Evolutionary conservation across 2,797 vertebrate species (phyloP), one percentile per base, ranked within the genome.

Genomic region (Tiaroga cobitis): DNA sequence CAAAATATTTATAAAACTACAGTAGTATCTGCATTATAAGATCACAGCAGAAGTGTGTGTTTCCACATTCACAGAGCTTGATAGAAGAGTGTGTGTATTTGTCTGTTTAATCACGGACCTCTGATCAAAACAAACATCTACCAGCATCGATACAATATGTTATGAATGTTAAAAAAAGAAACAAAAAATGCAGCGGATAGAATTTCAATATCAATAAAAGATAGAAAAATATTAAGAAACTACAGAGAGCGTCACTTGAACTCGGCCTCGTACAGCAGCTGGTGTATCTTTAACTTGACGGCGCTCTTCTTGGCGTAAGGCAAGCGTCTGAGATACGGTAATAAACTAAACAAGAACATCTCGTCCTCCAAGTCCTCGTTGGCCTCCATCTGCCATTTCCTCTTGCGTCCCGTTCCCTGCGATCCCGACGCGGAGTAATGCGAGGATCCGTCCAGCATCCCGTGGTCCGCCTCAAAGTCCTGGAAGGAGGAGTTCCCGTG

Each of bases 291-390:
- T 61, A 90, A 81, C 37, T 89, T 89, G 15, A 88, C 85, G 3
- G 87, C 88, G 73, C 87, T 87, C 49, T 90, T 90, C 74, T 90
- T 90, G 13, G 84, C 80, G 54, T 90, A 87, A 4, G 89, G 81
- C n/a, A 90, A 81, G 43, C 85, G 75, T 18, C 87, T 81, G n/a
- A 90, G 67, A 70, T 89, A 89, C 4, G 88, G 84, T 49, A 89
- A 72, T 18, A 89, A 84, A 75, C 88, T 90, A 26, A 89, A 84
- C 46, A 90, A 72, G 76, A 90, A 89, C 90, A 90, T 89, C 65
- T 90, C 87, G 32, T 89, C 90, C 68, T 89, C 90, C 65, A 87
- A 63, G 29, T 87, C 87, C 70, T 89, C 88, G 32, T 72, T 67
- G 29, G 84, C 86, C 26, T 87, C 89, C 56, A 73, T 85, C 56